Percentiles rank a stretch among this genome's conserved stretches.
These are phyloP conservation scores for Boulengeromyrus knoepffleri DNA, from an alignment of 2,113 vertebrate species.

Conservation along the genomic window DNA sequence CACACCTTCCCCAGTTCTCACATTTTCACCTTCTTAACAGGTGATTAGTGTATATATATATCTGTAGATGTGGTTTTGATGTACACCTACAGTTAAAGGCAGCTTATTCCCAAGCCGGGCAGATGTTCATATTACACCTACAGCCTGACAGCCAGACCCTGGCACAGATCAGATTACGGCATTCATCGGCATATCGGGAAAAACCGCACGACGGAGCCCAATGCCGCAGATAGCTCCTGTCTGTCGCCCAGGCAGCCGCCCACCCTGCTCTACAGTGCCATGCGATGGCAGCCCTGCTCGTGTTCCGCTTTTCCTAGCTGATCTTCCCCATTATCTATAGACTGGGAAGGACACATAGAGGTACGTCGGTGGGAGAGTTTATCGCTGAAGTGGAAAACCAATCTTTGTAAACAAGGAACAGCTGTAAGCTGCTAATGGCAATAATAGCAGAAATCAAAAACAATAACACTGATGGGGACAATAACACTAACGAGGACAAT, in stretches of 20 bases:
- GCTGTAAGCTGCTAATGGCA: not conserved
- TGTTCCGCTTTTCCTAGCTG: not conserved
- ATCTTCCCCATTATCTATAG: not conserved
- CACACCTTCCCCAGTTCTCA: not conserved
- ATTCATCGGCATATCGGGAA: not conserved
- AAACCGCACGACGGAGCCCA: not conserved
- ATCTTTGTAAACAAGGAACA: not conserved
- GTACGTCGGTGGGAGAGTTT: not conserved
- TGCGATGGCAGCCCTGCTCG: not conserved
- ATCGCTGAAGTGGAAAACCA: not conserved
- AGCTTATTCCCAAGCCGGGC: not conserved
- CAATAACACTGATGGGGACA: not conserved
- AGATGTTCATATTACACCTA: not conserved
- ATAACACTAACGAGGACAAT: not conserved
- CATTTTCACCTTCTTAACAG: not conserved
- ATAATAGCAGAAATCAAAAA: not conserved
- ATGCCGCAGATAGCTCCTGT: not conserved
- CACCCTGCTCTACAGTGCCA: not conserved
- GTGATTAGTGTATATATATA: not conserved
- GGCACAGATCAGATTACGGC: not conserved
- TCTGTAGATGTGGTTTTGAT: not conserved
- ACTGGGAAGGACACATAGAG: not conserved
- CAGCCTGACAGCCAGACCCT: not conserved
- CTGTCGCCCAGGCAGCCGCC: not conserved
- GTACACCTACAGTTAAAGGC: not conserved